Evolutionary conservation across 2,797 vertebrate genomes (phyloP), one percentile per base, ranked within the genome.

Genomic region (Siniperca obscura): DNA sequence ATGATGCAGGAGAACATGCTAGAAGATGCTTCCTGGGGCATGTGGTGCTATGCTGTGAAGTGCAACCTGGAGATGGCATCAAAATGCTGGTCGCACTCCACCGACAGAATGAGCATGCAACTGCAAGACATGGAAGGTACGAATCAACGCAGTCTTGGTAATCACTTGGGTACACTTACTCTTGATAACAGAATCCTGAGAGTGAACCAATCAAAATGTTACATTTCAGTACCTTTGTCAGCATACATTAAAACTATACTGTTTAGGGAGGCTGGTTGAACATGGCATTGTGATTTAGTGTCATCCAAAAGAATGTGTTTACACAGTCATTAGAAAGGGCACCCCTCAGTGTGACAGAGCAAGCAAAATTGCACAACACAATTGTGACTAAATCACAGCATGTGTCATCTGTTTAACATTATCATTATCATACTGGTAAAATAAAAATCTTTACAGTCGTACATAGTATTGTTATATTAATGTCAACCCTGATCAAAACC

Each of bases 261-360:
- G 22, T 40, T 21, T 64, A 13, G 14, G 25, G 40, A 38, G 30
- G 13, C 48, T 59, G 55, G 6, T 17, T 55, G 44, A 53, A 72
- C 11, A 2, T 66, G n/a, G 4, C 57, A 48, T 65, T 70, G 22
- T 25, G 10, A 44, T 55, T 65, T 22, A 46, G n/a, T 65, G n/a
- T 70, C 40, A 78, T 59, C 57, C 53, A 64, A 27, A 69, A 53
- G 42, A 50, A 60, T 76, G 38, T 70, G 38, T 80, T 82, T 70
- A 71, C 69, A 55, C 38, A 22, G 42, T 27, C 44, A 82, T 79
- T 72, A 75, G 3, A 82, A 79, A 82, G 40, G 71, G 52, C n/a
- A 61, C 38, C 36, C 3, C 44, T 76, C 30, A 60, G 25, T 65
- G 70, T 12, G 76, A 64, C 14, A 64, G 50, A 46, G 36, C n/a